phyloP scores from a whole-genome alignment of 2,113 vertebrate genomes.

The Zosterops japonicus region DNA sequence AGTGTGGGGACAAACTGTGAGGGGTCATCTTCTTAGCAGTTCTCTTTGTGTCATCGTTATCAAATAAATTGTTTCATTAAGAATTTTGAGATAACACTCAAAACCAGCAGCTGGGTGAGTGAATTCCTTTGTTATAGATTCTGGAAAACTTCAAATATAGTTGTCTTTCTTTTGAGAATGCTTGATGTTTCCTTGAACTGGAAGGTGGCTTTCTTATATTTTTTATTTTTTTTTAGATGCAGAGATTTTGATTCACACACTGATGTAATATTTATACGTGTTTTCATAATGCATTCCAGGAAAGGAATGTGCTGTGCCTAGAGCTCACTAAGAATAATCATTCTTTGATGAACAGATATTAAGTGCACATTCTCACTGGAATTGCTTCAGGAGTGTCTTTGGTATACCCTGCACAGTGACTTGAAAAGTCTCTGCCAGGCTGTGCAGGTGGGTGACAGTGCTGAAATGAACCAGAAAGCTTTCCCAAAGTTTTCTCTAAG shows the following conservation, averaged over 20 bases:
- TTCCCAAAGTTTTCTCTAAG: neutral
- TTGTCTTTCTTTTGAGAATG: neutral
- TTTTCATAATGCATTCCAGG: neutral
- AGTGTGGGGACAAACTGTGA: neutral
- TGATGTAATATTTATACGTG: neutral
- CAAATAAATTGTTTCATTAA: neutral
- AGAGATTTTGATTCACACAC: neutral
- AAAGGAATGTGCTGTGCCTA: neutral
- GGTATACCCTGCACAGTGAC: neutral
- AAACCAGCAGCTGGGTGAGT: neutral
- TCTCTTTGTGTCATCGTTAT: neutral
- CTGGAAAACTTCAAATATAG: neutral
- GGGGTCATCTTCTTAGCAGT: neutral
- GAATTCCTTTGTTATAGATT: neutral
- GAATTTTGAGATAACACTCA: neutral
- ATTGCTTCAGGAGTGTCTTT: neutral
- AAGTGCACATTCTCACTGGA: neutral
- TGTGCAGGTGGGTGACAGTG: neutral
- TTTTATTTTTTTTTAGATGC: neutral
- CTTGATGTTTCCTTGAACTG: neutral
- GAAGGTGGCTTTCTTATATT: neutral
- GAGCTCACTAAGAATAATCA: neutral
- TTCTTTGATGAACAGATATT: neutral
- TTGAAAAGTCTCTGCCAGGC: neutral
- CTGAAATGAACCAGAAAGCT: neutral